These are phyloP conservation scores for Ellobium chinense DNA, from an alignment of 2,888 invertebrate genomes.

Conservation along the genomic window DNA sequence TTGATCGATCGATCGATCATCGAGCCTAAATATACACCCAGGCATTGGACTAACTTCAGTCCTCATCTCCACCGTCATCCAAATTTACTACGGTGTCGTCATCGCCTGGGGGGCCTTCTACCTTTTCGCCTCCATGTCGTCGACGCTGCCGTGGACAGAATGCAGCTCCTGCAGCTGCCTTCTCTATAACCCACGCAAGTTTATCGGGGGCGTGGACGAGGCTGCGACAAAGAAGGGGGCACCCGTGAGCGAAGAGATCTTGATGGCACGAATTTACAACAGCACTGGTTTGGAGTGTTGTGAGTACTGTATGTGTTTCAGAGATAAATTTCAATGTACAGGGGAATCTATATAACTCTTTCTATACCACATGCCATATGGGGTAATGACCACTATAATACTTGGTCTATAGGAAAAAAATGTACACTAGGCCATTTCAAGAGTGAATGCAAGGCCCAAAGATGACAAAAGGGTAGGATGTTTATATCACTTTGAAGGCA, in stretches of 20 bases:
- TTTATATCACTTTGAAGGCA: no score
- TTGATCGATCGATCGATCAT: not conserved
- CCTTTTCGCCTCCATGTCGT: constrained; percentile 42
- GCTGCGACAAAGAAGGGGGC: not conserved
- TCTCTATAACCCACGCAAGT: constrained; percentile 2
- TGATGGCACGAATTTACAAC: not conserved
- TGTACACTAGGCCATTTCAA: no score
- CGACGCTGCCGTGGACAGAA: constrained; percentile 39
- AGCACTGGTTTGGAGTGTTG: not conserved
- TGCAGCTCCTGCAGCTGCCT: constrained; percentile 40
- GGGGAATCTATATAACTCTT: no score
- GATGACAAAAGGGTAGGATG: no score
- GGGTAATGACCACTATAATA: no score
- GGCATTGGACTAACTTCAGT: constrained; percentile 55
- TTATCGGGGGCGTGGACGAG: not conserved
- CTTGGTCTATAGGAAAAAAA: no score
- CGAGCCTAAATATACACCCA: constrained; percentile 16
- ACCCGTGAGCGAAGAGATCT: not conserved
- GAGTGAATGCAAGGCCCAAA: no score
- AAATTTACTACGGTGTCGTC: constrained; percentile 37
- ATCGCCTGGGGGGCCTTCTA: constrained; percentile 25
- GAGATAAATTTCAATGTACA: not conserved
- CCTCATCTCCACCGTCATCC: constrained; percentile 49
- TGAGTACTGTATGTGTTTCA: not conserved
- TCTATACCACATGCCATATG: no score